Conservation (phyloP, 2,113 vertebrate genomes). For the Todiramphus saurophagus region DNA sequence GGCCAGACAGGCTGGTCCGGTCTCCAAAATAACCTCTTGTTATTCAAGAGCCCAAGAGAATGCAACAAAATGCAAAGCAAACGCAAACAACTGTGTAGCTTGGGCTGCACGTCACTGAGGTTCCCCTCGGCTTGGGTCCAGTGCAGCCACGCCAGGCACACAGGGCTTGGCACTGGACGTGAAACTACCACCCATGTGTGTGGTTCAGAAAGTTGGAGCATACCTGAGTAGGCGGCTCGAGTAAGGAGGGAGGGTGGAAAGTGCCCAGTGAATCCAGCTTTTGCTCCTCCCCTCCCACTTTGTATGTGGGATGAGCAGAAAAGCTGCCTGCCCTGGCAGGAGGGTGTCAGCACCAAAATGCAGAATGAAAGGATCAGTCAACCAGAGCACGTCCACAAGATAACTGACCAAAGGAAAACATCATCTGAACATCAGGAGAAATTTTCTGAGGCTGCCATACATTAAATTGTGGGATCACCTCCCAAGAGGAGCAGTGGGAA, state of each 20-base stretch:
- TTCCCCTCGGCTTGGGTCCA: not conserved
- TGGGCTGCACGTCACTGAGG: fast-evolving
- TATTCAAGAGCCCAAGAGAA: not conserved
- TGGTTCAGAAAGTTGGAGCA: not conserved
- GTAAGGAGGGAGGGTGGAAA: not conserved
- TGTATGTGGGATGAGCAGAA: not conserved
- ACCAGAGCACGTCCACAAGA: not conserved
- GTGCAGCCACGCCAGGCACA: fast-evolving
- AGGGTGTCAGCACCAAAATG: not conserved
- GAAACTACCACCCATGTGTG: not conserved
- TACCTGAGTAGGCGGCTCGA: not conserved
- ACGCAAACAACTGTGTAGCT: not conserved
- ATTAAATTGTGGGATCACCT: slow-evolving; percentile 11
- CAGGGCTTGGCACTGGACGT: fast-evolving
- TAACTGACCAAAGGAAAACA: not conserved
- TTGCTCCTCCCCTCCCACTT: not conserved
- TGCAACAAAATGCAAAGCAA: not conserved
- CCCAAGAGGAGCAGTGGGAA: not conserved
- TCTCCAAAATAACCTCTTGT: not conserved
- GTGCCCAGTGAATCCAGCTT: not conserved
- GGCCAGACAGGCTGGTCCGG: not conserved
- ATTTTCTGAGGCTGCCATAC: not conserved
- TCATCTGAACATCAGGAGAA: not conserved
- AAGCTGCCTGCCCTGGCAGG: not conserved
- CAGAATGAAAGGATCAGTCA: not conserved